These are phyloP conservation scores for Puma concolor DNA, from an alignment of 2,113 vertebrate genomes.

Conservation along the genomic window DNA sequence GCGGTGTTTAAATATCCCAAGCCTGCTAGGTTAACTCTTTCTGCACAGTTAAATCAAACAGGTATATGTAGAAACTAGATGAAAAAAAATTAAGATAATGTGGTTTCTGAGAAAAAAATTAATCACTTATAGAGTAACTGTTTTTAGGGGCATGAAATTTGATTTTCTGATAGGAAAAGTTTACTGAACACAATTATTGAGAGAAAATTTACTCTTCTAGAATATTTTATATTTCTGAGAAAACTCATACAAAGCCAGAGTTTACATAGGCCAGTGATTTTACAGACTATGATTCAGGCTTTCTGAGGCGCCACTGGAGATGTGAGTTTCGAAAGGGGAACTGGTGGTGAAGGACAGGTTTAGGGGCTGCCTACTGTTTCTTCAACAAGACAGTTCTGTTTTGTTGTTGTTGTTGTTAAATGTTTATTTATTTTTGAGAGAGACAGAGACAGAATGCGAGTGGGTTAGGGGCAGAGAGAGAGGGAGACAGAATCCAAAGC, in stretches of 20 bases:
- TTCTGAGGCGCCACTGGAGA: background rate
- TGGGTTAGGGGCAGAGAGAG: no score
- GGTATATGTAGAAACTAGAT: background rate
- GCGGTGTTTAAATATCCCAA: background rate
- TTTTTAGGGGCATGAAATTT: background rate
- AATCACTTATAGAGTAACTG: background rate
- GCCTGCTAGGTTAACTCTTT: background rate
- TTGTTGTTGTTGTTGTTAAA: background rate
- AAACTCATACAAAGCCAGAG: background rate
- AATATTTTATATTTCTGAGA: background rate
- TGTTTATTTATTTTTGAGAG: no score
- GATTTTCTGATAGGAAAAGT: background rate
- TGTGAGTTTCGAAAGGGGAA: background rate
- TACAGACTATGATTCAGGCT: background rate
- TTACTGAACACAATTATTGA: background rate
- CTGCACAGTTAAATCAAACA: background rate
- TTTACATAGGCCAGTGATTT: background rate
- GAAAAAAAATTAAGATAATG: background rate
- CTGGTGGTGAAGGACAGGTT: background rate
- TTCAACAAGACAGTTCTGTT: background rate
- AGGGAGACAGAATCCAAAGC: no score
- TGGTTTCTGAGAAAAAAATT: background rate
- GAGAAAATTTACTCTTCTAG: background rate
- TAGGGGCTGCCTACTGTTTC: background rate
- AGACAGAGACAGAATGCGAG: no score